These are phyloP conservation scores for Stictocephala bisonia DNA, from an alignment of 2,888 invertebrate species.

Conservation along the genomic window DNA sequence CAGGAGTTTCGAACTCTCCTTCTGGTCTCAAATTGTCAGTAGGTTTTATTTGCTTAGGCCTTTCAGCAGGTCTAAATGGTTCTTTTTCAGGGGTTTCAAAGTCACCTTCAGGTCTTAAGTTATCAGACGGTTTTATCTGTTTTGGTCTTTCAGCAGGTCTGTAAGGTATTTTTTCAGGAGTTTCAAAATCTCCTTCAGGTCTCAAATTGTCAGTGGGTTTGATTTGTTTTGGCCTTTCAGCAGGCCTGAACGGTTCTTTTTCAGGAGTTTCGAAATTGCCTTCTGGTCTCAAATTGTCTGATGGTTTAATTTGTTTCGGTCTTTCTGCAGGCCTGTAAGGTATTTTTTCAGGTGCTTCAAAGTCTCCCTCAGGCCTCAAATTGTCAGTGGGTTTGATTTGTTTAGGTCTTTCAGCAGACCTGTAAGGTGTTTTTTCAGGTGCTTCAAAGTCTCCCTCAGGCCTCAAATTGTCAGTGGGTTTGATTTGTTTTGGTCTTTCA, in stretches of 20 bases:
- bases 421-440: slow-evolving; percentile 64
- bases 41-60: no score
- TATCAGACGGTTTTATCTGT: no score
- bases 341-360: slow-evolving; percentile 63
- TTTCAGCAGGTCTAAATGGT: no score
- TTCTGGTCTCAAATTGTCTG: slow-evolving; percentile 65
- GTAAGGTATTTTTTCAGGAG: slow-evolving; percentile 62
- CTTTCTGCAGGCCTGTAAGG: slow-evolving; percentile 65
- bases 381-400: slow-evolving; percentile 67
- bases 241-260: slow-evolving; percentile 66
- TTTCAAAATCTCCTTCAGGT: slow-evolving; percentile 66
- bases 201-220: slow-evolving; percentile 68
- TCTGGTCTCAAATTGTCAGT: no score
- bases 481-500: slow-evolving; percentile 63
- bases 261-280: slow-evolving; percentile 64
- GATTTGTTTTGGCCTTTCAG: slow-evolving; percentile 67
- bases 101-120: no score
- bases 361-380: slow-evolving; percentile 64
- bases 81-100: no score
- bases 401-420: slow-evolving; percentile 61
- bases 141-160: slow-evolving; percentile 71
- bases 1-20: no score
- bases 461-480: slow-evolving; percentile 68
- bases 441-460: slow-evolving; percentile 69
- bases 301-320: slow-evolving; percentile 65